A percentile compares a stretch with the other conserved stretches of the same genome.
phyloP scores from a whole-genome alignment of 2,113 vertebrate species.

The Cranoglanis bouderius region DNA sequence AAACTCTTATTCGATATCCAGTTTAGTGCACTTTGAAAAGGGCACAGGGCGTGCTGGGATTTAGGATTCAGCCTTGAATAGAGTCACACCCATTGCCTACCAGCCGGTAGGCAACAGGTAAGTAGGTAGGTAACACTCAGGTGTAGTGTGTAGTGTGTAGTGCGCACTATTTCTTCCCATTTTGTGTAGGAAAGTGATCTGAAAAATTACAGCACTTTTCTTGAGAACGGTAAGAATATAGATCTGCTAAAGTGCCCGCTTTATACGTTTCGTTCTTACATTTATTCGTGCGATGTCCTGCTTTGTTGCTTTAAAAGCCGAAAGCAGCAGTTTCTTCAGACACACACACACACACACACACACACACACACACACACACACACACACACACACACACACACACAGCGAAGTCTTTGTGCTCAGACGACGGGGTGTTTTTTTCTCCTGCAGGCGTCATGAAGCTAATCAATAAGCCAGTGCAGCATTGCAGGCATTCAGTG shows the following conservation, averaged over 20 bases:
- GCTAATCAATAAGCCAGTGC: constrained; percentile 62
- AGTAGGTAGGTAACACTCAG: no score
- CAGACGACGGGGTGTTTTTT: constrained; percentile 58
- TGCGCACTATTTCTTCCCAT: neutral
- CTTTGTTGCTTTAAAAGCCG: constrained; percentile 20
- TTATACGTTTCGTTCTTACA: neutral
- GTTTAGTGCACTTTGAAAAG: neutral
- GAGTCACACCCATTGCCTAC: neutral
- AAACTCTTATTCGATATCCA: neutral
- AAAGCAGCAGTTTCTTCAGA: neutral
- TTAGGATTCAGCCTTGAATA: neutral
- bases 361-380: neutral
- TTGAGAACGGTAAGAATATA: neutral
- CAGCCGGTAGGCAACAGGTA: no score
- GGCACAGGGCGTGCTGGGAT: neutral
- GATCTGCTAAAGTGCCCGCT: neutral
- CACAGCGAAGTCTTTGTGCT: constrained; percentile 54
- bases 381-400: constrained; percentile 8
- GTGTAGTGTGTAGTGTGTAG: neutral
- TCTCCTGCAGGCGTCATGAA: constrained; percentile 61
- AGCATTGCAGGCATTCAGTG: constrained; percentile 28
- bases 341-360: constrained; percentile 24
- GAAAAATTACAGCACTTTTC: neutral
- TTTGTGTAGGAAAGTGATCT: neutral
- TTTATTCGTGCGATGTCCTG: neutral